Evolutionary conservation across 2,113 vertebrate genomes (phyloP).

Genomic region (Zosterops hypoxanthus): DNA sequence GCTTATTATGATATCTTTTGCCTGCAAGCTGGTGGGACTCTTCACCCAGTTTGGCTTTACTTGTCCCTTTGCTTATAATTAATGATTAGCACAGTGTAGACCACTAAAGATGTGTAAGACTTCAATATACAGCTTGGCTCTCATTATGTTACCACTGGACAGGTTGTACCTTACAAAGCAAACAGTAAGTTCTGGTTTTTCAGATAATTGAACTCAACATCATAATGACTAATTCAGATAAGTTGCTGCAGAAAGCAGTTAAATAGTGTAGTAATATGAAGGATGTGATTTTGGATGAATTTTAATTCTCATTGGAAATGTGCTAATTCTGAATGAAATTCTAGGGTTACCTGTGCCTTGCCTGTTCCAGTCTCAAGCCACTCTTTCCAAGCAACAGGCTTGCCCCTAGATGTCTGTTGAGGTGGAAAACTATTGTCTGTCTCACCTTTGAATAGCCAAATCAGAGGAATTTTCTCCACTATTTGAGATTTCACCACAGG

Average conservation of each 20-base stretch:
- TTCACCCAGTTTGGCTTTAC: neutral
- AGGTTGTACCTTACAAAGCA: neutral
- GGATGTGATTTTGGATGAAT: neutral
- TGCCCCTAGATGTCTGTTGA: neutral
- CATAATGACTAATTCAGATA: neutral
- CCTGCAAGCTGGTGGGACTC: neutral
- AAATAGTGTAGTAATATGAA: neutral
- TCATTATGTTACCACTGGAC: neutral
- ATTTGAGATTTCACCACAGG: neutral
- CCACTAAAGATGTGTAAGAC: neutral
- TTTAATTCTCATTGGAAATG: neutral
- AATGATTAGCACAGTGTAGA: neutral
- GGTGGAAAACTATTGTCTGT: neutral
- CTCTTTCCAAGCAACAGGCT: neutral
- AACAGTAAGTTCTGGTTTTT: neutral
- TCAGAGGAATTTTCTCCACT: neutral
- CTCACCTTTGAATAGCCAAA: neutral
- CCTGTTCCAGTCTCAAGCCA: neutral
- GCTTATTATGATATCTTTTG: neutral
- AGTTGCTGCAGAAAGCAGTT: neutral
- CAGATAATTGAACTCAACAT: neutral
- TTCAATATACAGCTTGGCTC: neutral
- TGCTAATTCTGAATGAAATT: neutral
- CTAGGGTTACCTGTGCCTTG: neutral
- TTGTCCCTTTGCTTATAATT: neutral